Evolutionary conservation across 2,888 invertebrate genomes (phyloP).

Genomic region (Lasioglossum villosulum): DNA sequence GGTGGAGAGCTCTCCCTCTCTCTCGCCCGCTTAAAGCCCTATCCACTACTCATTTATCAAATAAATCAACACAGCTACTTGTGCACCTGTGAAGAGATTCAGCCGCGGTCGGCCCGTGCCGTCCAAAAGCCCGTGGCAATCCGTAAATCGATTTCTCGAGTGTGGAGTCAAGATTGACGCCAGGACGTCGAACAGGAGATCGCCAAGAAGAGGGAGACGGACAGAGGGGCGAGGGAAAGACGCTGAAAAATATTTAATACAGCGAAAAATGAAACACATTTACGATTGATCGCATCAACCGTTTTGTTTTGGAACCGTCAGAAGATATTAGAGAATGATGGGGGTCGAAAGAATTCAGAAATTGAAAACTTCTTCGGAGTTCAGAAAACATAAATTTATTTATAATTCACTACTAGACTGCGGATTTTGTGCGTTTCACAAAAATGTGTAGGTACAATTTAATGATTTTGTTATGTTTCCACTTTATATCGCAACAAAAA

Average conservation of each 20-base stretch:
- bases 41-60: slow-evolving; percentile 83
- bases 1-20: slow-evolving; percentile 81
- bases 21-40: slow-evolving; percentile 77
- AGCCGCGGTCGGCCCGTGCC: slow-evolving; percentile 67
- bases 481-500: background rate
- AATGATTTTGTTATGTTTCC: background rate
- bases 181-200: background rate
- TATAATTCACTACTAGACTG: no score
- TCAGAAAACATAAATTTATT: no score
- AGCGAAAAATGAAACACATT: background rate
- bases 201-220: background rate
- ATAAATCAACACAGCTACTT: slow-evolving; percentile 83
- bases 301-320: background rate
- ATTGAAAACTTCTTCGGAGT: no score
- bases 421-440: no score
- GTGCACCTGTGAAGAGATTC: slow-evolving; percentile 81
- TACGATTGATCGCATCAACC: background rate
- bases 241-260: background rate
- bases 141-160: slow-evolving; percentile 55
- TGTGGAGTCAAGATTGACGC: slow-evolving; percentile 13
- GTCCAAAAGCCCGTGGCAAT: slow-evolving; percentile 64
- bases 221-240: background rate
- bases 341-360: background rate
- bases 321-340: background rate
- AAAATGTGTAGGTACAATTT: no score